Conservation (phyloP, 2,888 invertebrate species). For the Sminthurinus aureus region DNA sequence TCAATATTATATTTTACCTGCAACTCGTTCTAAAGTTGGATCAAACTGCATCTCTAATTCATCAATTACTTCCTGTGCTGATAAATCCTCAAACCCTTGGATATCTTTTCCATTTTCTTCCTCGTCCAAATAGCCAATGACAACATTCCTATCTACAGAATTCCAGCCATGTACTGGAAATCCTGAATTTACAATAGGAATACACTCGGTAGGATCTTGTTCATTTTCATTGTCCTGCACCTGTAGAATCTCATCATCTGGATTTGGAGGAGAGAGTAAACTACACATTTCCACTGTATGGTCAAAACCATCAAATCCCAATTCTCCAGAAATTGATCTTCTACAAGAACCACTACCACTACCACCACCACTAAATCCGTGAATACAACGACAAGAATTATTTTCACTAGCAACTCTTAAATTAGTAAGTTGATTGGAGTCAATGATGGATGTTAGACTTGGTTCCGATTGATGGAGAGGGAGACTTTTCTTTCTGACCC, state of each 20-base stretch:
- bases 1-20: background rate
- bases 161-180: slow-evolving; percentile 44
- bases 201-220: background rate
- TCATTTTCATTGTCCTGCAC: background rate
- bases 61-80: slow-evolving; percentile 63
- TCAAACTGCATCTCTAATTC: slow-evolving; percentile 62
- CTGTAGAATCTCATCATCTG: background rate
- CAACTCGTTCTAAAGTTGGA: slow-evolving; percentile 60
- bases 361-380: background rate
- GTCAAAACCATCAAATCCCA: slow-evolving; percentile 41
- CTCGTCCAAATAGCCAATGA: slow-evolving; percentile 53
- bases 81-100: slow-evolving; percentile 51
- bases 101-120: slow-evolving; percentile 10
- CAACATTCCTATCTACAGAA: slow-evolving; percentile 52
- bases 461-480: slow-evolving; percentile 52
- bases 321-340: background rate
- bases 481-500: background rate
- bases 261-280: too few relatives aligned
- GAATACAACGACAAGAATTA: background rate
- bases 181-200: background rate
- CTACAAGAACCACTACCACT: too few relatives aligned
- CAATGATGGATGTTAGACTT: slow-evolving; percentile 37
- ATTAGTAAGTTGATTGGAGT: too few relatives aligned
- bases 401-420: too few relatives aligned
- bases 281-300: slow-evolving; percentile 37